Evolutionary conservation across 2,797 vertebrate genomes (phyloP).

Genomic region (Simalia tracyae): DNA sequence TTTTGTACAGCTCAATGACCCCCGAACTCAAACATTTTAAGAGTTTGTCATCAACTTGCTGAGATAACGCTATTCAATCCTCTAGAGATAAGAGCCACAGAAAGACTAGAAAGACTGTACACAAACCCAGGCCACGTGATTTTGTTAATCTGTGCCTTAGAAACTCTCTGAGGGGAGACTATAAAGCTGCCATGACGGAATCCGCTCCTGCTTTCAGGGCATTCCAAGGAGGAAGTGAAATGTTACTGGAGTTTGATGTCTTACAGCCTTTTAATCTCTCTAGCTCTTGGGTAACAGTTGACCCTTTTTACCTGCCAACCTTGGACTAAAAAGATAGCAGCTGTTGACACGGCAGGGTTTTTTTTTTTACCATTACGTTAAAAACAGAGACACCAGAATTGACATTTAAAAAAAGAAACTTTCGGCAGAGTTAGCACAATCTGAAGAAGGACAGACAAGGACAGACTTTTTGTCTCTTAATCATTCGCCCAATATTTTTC

Average conservation of each 20-base stretch:
- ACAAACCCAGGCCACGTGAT: background rate
- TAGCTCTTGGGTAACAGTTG: background rate
- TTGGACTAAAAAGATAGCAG: constrained; percentile 19
- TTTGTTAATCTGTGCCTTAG: constrained; percentile 2
- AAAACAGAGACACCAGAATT: constrained; percentile 1
- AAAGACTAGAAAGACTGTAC: constrained; percentile 9
- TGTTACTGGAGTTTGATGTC: background rate
- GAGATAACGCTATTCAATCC: constrained; percentile 50
- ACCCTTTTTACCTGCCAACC: background rate
- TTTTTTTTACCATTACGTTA: background rate
- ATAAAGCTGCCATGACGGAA: background rate
- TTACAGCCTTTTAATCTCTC: background rate
- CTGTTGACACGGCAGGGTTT: constrained; percentile 3
- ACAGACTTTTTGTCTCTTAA: background rate
- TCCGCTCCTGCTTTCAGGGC: background rate
- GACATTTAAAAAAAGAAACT: background rate
- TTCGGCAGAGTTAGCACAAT: background rate
- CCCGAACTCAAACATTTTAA: constrained; percentile 55
- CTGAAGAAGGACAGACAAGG: background rate
- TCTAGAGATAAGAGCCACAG: constrained; percentile 20
- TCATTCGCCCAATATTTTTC: background rate
- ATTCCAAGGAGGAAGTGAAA: constrained; percentile 13
- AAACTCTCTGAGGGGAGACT: background rate
- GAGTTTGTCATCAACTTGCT: constrained; percentile 50
- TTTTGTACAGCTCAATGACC: constrained; percentile 36